These are phyloP conservation scores for Arnoldichthys spilopterus DNA, from an alignment of 2,797 vertebrate genomes.

Conservation along the genomic window DNA sequence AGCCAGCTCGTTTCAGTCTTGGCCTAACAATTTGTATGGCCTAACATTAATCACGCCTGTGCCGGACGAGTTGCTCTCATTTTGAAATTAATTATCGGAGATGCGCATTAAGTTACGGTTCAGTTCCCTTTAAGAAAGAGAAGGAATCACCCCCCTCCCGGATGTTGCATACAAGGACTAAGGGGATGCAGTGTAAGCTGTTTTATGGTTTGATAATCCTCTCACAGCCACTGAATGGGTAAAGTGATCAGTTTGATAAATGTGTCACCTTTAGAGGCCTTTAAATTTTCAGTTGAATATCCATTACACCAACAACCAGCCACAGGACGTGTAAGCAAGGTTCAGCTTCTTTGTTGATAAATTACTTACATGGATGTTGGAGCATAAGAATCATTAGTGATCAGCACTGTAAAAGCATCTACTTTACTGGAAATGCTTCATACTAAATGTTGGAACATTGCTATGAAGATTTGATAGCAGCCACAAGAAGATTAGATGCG, in stretches of 20 bases:
- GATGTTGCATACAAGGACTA: conserved; percentile 3
- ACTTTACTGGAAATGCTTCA: neutral
- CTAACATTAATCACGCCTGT: conserved; percentile 41
- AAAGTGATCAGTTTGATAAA: conserved; percentile 17
- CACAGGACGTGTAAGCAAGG: neutral
- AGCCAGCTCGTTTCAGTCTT: conserved; percentile 28
- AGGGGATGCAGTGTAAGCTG: conserved; percentile 8
- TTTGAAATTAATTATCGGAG: conserved; percentile 48
- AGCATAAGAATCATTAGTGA: neutral
- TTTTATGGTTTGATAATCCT: conserved; percentile 5
- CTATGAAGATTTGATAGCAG: no score
- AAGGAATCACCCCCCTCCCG: neutral
- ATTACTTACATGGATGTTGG: neutral
- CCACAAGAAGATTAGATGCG: no score
- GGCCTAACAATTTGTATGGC: conserved; percentile 34
- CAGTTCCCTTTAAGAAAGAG: conserved; percentile 31
- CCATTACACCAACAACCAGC: conserved; percentile 18
- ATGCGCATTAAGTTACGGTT: conserved; percentile 50
- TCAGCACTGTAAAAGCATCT: neutral
- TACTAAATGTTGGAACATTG: neutral
- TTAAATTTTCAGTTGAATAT: conserved; percentile 13
- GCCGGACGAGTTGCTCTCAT: conserved; percentile 45
- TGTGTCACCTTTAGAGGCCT: conserved; percentile 1
- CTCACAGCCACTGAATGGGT: neutral
- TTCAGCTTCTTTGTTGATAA: neutral